These are phyloP conservation scores for Acrocephalus kingi DNA, from an alignment of 2,113 vertebrate genomes.

Conservation along the genomic window DNA sequence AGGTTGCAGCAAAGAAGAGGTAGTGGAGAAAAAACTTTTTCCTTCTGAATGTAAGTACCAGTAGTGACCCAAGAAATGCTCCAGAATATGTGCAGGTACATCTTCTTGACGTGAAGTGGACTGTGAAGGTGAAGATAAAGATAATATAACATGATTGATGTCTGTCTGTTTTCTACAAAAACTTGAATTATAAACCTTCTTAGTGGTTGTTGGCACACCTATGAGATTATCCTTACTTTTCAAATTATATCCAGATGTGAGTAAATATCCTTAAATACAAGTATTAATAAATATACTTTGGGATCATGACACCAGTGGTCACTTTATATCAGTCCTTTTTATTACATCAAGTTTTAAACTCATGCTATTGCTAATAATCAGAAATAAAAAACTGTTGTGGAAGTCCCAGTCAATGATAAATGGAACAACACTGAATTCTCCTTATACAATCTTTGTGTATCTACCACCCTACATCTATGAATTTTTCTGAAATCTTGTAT, in stretches of 20 bases:
- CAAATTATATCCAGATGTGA: background rate
- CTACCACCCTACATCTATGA: background rate
- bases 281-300: background rate
- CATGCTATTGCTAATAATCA: background rate
- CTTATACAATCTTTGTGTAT: background rate
- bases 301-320: background rate
- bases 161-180: background rate
- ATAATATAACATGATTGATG: background rate
- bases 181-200: background rate
- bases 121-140: background rate
- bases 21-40: background rate
- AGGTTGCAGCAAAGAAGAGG: background rate
- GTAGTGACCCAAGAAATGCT: background rate
- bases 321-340: background rate
- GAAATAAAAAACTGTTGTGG: background rate
- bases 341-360: background rate
- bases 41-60: background rate
- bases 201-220: background rate
- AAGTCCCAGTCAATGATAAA: background rate
- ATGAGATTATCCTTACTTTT: background rate
- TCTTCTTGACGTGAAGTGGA: background rate
- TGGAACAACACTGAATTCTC: background rate
- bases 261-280: background rate
- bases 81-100: background rate
- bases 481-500: background rate